Evolutionary conservation across 2,888 invertebrate genomes (phyloP), one percentile per base, ranked within the genome.

Genomic region (Glaucopsyche alexis): DNA sequence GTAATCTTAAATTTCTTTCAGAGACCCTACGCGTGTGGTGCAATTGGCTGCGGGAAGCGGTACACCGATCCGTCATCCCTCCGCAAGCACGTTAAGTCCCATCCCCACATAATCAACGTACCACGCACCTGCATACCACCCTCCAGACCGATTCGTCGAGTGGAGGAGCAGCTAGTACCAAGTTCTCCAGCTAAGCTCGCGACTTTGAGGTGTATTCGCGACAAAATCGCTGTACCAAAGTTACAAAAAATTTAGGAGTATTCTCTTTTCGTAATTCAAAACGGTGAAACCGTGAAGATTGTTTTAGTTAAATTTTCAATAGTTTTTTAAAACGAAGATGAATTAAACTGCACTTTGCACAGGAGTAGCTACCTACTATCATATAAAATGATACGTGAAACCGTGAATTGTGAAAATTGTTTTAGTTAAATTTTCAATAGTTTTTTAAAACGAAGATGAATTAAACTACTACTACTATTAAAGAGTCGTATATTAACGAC

Each of bases 51-150:
- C 83, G 95, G 95, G 7, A 98, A 98, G 86, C 95, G 98, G 52
- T 98, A 98, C 91, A 98, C 98, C 0, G 98, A 98, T 85, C 98
- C 98, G 0, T 98, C 98, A 72, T 98, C 98, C 71, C 94, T 98
- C 0, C 94, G 98, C 50, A 98, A 98, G 83, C 98, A 98, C 89
- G 97, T 98, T 38, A 98, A 98, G 84, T 97, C 97, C 79, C 97
- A 97, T 81, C 93, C 93, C 1, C 93, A 93, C 81, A 82, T 90
- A 72, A 80, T 86, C 19, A 85, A 84, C 74, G 87, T 90, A 1
- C 91, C 93, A 0, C 80, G 91, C 13, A 85, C 91, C 3, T 91
- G 90, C 78, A 84, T 90, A 7, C 88, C 91, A 0, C 84, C 90
- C 0, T 76, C 86, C 19, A 81, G 87, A 6, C 89, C 88, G 0